Conservation (phyloP, 2,888 invertebrate species). For the Ichneumoninae sp. region DNA sequence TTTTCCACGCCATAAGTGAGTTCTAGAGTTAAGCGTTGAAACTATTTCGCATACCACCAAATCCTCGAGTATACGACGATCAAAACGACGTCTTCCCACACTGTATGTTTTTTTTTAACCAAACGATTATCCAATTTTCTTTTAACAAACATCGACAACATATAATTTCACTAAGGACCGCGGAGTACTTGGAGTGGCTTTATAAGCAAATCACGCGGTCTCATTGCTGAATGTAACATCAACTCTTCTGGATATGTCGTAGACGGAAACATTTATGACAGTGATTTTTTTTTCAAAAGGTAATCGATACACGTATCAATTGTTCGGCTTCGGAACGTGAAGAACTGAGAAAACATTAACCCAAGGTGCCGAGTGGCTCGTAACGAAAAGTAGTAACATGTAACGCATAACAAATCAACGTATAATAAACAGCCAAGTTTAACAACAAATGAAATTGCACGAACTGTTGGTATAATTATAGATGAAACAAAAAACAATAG, state of each 20-base stretch:
- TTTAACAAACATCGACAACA: constrained; percentile 47
- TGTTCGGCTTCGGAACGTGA: constrained; percentile 1
- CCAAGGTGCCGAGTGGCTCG: not conserved
- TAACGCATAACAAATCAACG: constrained; percentile 45
- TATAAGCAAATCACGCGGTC: constrained; percentile 18
- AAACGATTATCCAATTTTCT: constrained; percentile 7
- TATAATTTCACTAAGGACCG: constrained; percentile 25
- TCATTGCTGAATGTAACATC: constrained; percentile 36
- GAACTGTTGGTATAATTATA: constrained; percentile 35
- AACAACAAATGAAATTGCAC: constrained; percentile 47
- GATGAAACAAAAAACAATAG: constrained; percentile 37
- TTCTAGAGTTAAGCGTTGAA: not conserved
- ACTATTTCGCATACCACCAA: not conserved
- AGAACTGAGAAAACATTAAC: constrained; percentile 21
- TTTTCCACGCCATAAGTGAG: too few relatives aligned
- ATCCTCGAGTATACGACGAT: constrained; percentile 38
- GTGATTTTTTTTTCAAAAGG: not conserved
- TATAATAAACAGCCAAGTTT: constrained; percentile 37
- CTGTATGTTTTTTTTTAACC: not conserved
- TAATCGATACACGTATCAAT: not conserved
- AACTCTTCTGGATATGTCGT: constrained; percentile 72
- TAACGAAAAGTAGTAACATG: not conserved
- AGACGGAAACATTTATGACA: constrained; percentile 67
- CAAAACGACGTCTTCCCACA: constrained; percentile 19
- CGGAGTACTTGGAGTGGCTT: not conserved